A percentile compares a stretch with the other conserved stretches of the same genome.
Evolutionary conservation across 2,113 vertebrate species (phyloP).

Genomic region (Grallaria varia): DNA sequence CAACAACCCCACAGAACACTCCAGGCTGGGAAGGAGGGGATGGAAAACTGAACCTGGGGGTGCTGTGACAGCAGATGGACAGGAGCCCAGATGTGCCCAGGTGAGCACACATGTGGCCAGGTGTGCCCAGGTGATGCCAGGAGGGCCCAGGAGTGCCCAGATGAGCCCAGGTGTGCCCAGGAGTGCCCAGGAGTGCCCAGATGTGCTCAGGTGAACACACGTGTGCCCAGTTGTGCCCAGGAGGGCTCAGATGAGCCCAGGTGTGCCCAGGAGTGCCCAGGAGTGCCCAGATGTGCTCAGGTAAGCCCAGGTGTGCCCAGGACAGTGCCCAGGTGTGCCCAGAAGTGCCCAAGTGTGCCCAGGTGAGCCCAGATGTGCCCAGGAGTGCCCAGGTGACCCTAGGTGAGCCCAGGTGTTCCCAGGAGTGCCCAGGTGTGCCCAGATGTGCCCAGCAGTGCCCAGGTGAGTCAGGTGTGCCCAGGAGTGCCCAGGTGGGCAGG

Average conservation of each 20-base stretch:
- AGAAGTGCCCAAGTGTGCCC: background rate
- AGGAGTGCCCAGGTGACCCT: too few relatives aligned
- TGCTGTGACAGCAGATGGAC: background rate
- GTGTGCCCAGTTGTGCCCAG: background rate
- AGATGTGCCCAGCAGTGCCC: background rate
- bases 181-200: background rate
- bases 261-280: background rate
- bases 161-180: too few relatives aligned
- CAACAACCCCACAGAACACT: accelerated
- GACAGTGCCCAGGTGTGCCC: background rate
- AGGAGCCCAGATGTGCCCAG: background rate
- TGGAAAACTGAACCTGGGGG: background rate
- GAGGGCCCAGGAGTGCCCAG: too few relatives aligned
- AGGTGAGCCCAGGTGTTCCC: background rate
- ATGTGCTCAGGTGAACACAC: too few relatives aligned
- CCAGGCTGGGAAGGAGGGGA: background rate
- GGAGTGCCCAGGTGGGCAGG: background rate
- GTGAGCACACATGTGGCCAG: background rate
- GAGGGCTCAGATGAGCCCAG: too few relatives aligned
- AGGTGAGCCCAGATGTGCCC: background rate
- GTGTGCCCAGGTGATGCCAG: too few relatives aligned
- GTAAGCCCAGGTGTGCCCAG: background rate
- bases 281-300: background rate
- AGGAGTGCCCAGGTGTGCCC: background rate
- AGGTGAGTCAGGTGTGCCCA: too few relatives aligned